A percentile compares a stretch with the other conserved stretches of the same genome.
These are phyloP conservation scores for Parapristionchus giblindavisi DNA, from an alignment of 2,888 invertebrate species.

Conservation along the genomic window DNA sequence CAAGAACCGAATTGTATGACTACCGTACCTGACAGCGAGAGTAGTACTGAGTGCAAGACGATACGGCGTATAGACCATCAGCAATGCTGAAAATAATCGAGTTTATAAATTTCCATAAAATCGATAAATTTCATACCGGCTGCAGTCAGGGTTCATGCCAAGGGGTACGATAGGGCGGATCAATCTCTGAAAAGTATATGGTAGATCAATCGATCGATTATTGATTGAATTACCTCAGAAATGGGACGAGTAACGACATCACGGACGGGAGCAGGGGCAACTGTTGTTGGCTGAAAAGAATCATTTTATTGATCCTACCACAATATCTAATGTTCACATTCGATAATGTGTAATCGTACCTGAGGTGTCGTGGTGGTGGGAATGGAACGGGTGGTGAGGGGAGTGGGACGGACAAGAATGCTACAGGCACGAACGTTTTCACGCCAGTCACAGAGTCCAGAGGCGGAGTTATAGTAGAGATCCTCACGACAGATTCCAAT, in stretches of 20 bases:
- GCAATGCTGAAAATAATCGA: constrained; percentile 17
- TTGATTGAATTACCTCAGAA: too few species aligned
- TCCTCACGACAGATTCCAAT: constrained; percentile 35
- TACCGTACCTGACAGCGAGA: constrained; percentile 5
- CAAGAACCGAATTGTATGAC: neutral
- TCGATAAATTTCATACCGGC: neutral
- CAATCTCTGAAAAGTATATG: too few species aligned
- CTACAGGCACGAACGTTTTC: constrained; percentile 16
- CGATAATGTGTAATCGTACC: neutral
- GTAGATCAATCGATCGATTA: too few species aligned
- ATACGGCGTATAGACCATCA: constrained; percentile 26
- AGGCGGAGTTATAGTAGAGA: constrained; percentile 19
- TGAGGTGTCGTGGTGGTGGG: constrained; percentile 9
- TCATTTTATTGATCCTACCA: too few species aligned
- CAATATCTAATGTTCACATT: too few species aligned
- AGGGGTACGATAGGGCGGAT: constrained; percentile 19
- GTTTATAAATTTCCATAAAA: neutral
- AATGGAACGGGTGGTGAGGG: constrained; percentile 8
- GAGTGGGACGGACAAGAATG: constrained; percentile 17
- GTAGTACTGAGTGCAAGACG: constrained; percentile 22
- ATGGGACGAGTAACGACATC: neutral
- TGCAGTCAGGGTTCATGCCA: constrained; percentile 6
- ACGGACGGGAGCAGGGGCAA: neutral
- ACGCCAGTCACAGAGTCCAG: constrained; percentile 36
- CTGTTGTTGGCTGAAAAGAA: neutral